Percentiles rank a stretch among this genome's conserved stretches.
phyloP scores from a whole-genome alignment of 2,113 vertebrate genomes.

The Scytalopus superciliaris region DNA sequence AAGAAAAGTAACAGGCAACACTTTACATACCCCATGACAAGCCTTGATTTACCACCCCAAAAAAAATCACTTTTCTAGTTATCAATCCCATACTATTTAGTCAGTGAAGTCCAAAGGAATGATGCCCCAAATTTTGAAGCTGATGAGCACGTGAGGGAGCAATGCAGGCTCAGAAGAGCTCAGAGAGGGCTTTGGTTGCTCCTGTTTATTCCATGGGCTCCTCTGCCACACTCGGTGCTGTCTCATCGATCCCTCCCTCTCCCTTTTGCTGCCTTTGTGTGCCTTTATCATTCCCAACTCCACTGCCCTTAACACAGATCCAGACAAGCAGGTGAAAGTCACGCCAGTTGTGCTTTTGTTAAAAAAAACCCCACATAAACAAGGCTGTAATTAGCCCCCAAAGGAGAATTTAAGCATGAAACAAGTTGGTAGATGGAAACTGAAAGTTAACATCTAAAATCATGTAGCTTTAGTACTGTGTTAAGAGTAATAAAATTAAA shows the following conservation, averaged over 20 bases:
- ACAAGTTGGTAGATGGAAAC: background rate
- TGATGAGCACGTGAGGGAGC: background rate
- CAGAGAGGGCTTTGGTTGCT: background rate
- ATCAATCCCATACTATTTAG: background rate
- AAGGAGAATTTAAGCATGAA: background rate
- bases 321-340: background rate
- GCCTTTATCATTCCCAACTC: background rate
- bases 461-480: fast-evolving
- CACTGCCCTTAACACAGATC: background rate
- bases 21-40: fast-evolving
- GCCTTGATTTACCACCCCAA: fast-evolving
- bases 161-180: background rate
- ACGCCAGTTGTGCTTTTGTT: background rate
- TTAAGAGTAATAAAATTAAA: background rate
- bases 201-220: fast-evolving
- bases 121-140: background rate
- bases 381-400: background rate
- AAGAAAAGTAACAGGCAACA: background rate
- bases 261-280: background rate
- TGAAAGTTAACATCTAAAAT: background rate
- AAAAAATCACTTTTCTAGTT: background rate
- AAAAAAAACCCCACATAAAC: background rate
- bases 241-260: background rate
- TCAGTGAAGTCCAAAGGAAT: background rate
- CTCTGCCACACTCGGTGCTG: background rate